Base-by-base conservation (phyloP, 1,140 invertebrate species). In the Goniozus legneri region DNA sequence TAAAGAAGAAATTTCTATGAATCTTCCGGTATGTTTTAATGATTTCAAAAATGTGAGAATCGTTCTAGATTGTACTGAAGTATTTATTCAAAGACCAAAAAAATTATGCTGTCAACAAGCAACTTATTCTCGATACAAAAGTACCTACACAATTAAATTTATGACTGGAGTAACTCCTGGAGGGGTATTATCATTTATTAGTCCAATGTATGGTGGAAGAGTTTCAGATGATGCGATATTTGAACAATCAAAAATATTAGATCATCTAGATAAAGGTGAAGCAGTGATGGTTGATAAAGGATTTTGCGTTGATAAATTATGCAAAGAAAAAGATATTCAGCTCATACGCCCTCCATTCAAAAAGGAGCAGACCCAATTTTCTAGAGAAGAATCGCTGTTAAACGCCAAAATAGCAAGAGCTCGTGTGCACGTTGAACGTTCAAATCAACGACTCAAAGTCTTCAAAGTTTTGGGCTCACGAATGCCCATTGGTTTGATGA, bases 121-220 rank as follows among this genome's bases (percentile, higher is more conserved):
- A 35, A 53, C 52, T 2, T 62, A 48, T 31, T 64, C 59, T 3
- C 42, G 51, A n/a, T 65, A 63, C 37, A 66, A 66, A 47, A 32
- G 53, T 18, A 39, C 54, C 16, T 58, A 56, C 27, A 68, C 62
- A 8, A 24, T 51, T 14, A 65, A 68, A 44, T 53, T 44, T 24
- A 40, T 67, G 20, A 52, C 62, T 36, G 54, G 48, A n/a, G 54
- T 62, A 8, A 41, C 50, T 21, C 64, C 64, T 13, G 44, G 27
- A 14, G 56, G 24, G 4, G 32, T 31, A 12, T 44, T 68, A n/a
- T 30, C 3, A 12, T 47, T 19, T 47, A 7, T 31, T 3, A n/a
- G 30, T 35, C 39, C n/a, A 32, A 4, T 13, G 3, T 33, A 33
- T 14, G 32, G 32, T 8, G 32, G 32, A 6, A 10, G 32, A 33